phyloP scores from a whole-genome alignment of 2,113 vertebrate species.

The Orientallactaga bullata region DNA sequence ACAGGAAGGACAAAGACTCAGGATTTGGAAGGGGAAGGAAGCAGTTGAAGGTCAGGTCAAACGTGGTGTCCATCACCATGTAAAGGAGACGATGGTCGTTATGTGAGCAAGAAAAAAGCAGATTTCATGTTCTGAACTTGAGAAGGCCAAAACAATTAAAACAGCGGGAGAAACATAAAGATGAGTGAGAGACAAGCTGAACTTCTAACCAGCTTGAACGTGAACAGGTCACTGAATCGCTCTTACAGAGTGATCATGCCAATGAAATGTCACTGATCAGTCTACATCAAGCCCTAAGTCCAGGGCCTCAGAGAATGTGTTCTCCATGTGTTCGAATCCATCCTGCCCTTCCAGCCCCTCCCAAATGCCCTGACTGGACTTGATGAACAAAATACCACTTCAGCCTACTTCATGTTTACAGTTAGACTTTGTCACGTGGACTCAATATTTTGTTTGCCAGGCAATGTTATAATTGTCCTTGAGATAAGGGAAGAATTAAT shows the following conservation, averaged over 20 bases:
- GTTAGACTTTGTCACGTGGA: constrained; percentile 24
- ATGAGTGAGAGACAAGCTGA: neutral
- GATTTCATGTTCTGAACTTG: neutral
- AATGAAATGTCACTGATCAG: neutral
- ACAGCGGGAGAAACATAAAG: neutral
- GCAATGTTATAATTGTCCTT: constrained; percentile 17
- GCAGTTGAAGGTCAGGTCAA: neutral
- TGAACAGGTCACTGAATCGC: neutral
- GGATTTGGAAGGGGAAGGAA: neutral
- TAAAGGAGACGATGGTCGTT: neutral
- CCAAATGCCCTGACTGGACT: neutral
- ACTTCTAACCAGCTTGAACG: neutral
- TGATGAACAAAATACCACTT: constrained; percentile 14
- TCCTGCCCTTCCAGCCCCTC: rapidly evolving
- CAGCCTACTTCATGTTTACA: neutral
- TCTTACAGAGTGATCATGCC: neutral
- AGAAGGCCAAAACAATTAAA: neutral
- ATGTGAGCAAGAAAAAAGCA: neutral
- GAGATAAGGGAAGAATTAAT: constrained; percentile 44
- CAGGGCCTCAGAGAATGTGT: neutral
- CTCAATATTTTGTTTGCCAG: neutral
- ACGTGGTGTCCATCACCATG: neutral
- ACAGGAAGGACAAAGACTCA: neutral
- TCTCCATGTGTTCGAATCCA: neutral
- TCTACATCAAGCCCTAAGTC: neutral